Base-by-base conservation (phyloP, 2,888 invertebrate genomes). In the Unio delphinus region DNA sequence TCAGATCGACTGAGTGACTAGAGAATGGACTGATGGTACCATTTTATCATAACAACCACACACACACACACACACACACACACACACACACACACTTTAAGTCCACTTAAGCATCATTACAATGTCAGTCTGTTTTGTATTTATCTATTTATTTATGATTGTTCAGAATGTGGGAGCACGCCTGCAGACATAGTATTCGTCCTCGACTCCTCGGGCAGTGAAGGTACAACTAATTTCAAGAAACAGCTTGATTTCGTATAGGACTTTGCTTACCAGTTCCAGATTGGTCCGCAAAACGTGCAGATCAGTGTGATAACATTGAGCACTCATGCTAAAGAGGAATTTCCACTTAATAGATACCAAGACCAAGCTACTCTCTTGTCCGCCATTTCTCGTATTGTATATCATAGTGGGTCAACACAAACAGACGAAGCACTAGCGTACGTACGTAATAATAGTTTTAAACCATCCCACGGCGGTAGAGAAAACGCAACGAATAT, bases 401-500 rank as follows among this genome's bases (percentile, higher is more conserved):
- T 45, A 3, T 68, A 64, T 55, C 20, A 64, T 59, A 55, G 59
- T 18, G 64, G 64, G 23, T 61, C 64, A 18, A 68, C 68, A 45
- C 64, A 68, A 64, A 68, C 68, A 28, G 57, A 64, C 15, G 26
- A 55, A 5, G 64, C 68, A 59, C 26, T 68, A 6, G 60, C 57
- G 55, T 64, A 60, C 55, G 64, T 68, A 11, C 63, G 60, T 15
- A 30, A 68, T 18, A 64, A 68, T 61, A 63, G 60, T 28, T 68
- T 64, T 23, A 30, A 34, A 60, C 55, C 59, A n/a, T 23, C 28
- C 8, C 45, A 59, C 17, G 28, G 63, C 5, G 63, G 64, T 20
- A 58, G 68, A 17, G 30, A 65, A 11, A 76, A 76, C 57, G 76
- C 76, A 3, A 72, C 70, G 0, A 68, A 78, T 58, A 70, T 80